Percentiles rank a stretch among this genome's conserved stretches.
Conservation (phyloP, 2,888 invertebrate genomes). For the Hetaerina titia region DNA sequence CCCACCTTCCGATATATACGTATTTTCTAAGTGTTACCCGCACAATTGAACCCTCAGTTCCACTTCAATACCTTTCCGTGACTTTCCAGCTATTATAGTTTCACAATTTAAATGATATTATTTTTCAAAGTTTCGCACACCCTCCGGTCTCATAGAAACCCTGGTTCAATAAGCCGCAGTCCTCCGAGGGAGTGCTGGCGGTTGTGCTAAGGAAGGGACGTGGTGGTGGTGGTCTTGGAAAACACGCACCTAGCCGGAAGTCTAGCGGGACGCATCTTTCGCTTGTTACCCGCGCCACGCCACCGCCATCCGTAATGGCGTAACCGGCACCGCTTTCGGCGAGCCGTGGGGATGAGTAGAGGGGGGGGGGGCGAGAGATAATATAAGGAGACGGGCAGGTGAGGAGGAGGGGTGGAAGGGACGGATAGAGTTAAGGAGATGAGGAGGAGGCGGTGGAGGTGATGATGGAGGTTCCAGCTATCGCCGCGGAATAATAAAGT, state of each 20-base stretch:
- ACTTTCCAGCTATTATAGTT: too few relatives aligned
- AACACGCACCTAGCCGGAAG: background rate
- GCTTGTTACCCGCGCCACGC: slow-evolving; percentile 11
- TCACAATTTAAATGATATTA: too few relatives aligned
- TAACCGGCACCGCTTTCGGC: background rate
- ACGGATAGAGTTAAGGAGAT: background rate
- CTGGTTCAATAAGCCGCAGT: background rate
- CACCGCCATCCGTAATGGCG: background rate
- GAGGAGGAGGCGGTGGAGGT: background rate
- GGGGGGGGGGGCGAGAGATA: background rate
- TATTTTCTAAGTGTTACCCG: too few relatives aligned
- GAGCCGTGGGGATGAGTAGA: background rate
- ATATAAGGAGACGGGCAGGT: slow-evolving; percentile 5
- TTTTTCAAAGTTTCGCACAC: too few relatives aligned
- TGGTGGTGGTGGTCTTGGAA: background rate
- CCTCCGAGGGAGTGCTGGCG: background rate
- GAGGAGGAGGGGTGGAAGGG: background rate
- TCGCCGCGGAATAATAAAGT: slow-evolving; percentile 44
- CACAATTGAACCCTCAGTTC: too few relatives aligned
- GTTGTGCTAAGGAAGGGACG: background rate
- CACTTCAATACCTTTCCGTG: too few relatives aligned
- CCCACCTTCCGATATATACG: too few relatives aligned
- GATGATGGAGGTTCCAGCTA: slow-evolving; percentile 32
- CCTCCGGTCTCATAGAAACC: too few relatives aligned
- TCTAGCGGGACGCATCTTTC: slow-evolving; percentile 10